Evolutionary conservation across 2,113 vertebrate genomes (phyloP).

Genomic region (Lutjanus erythropterus): DNA sequence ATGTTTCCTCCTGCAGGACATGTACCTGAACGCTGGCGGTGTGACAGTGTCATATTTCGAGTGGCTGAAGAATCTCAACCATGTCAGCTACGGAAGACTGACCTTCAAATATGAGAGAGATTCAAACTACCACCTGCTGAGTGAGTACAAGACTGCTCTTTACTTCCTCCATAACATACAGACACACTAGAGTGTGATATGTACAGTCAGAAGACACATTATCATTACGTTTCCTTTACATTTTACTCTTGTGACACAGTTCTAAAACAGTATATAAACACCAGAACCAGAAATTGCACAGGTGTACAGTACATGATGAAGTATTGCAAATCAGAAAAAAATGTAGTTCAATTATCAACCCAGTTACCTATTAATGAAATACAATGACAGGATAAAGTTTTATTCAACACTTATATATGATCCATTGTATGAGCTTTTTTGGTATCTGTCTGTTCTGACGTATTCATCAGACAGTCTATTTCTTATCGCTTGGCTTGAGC

Average conservation of each 20-base stretch:
- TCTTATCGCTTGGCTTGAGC: neutral
- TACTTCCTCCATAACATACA: neutral
- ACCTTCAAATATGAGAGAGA: conserved; percentile 99
- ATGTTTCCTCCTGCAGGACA: conserved; percentile 86
- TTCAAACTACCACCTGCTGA: conserved; percentile 99
- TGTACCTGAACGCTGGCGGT: conserved; percentile 98
- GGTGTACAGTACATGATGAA: neutral
- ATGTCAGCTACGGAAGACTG: conserved; percentile 97
- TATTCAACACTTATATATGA: too few species aligned
- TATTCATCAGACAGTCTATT: neutral
- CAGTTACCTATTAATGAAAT: neutral
- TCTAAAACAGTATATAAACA: neutral
- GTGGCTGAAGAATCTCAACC: conserved; percentile 99
- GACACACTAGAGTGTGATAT: neutral
- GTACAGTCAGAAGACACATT: neutral
- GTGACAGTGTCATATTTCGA: conserved; percentile 99
- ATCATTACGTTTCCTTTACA: neutral
- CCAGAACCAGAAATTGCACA: neutral
- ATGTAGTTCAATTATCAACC: neutral
- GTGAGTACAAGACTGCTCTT: conserved; percentile 85
- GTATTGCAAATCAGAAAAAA: neutral
- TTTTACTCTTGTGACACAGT: neutral
- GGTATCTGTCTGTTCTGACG: neutral
- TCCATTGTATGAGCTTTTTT: too few species aligned
- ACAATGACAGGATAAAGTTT: neutral